phyloP scores from a whole-genome alignment of 1,140 invertebrate species.

The Zaprionus capensis region DNA sequence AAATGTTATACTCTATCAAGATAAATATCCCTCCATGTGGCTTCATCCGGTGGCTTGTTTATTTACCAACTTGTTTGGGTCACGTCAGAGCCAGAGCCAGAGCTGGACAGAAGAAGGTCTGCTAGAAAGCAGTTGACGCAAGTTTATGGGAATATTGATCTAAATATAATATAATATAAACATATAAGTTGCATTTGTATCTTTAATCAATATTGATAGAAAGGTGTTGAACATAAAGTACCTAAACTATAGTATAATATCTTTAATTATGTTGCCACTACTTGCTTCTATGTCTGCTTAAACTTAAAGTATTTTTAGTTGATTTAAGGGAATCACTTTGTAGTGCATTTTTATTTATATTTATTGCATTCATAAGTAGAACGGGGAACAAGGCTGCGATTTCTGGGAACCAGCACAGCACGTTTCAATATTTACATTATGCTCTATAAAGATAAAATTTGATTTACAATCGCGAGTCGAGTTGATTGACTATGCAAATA shows the following conservation, averaged over 20 bases:
- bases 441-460: slow-evolving; percentile 46
- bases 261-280: no score
- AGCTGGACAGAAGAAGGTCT: slow-evolving; percentile 3
- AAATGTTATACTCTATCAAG: slow-evolving; percentile 31
- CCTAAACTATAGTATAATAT: no score
- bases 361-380: slow-evolving; percentile 29
- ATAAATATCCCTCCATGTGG: slow-evolving; percentile 25
- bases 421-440: slow-evolving; percentile 44
- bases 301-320: no score
- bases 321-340: background rate
- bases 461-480: slow-evolving; percentile 32
- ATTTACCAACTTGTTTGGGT: slow-evolving; percentile 26
- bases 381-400: slow-evolving; percentile 4
- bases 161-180: no score
- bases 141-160: background rate
- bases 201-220: no score
- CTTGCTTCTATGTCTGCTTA: no score
- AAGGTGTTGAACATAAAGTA: no score
- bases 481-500: slow-evolving; percentile 53
- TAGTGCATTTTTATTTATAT: slow-evolving; percentile 26
- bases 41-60: slow-evolving; percentile 32
- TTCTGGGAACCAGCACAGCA: slow-evolving; percentile 18
- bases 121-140: background rate
- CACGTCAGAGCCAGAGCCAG: slow-evolving; percentile 16
- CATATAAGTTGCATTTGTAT: no score